Evolutionary conservation across 2,113 vertebrate genomes (phyloP).

Genomic region (Boulengerochromis microlepis): DNA sequence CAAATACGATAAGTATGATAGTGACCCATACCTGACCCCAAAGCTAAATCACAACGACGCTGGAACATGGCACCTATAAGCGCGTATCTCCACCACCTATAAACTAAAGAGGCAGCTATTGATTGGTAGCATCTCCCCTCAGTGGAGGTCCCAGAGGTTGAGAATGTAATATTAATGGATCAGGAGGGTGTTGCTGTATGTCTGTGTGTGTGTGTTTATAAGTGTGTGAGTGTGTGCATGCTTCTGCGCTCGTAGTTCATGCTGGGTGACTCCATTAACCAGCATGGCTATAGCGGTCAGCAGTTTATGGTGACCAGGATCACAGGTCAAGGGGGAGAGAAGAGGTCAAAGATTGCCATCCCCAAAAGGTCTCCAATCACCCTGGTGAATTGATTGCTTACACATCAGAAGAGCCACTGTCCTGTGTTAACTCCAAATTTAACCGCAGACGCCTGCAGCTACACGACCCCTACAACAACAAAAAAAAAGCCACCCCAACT

Average conservation of each 20-base stretch:
- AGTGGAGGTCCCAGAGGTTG: constrained; percentile 36
- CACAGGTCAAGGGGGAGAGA: constrained; percentile 54
- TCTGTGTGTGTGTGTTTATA: constrained; percentile 1
- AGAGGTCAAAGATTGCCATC: constrained; percentile 60
- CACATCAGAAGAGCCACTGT: constrained; percentile 52
- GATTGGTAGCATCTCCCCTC: constrained; percentile 56
- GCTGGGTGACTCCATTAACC: constrained; percentile 43
- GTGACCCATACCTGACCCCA: constrained; percentile 51
- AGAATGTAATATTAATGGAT: constrained; percentile 65
- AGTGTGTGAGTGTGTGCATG: not conserved
- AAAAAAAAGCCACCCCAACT: not conserved
- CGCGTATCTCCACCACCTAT: constrained; percentile 52
- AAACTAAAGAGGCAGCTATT: constrained; percentile 76
- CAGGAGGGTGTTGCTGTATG: constrained; percentile 3
- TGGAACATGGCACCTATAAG: constrained; percentile 46
- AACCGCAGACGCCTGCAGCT: not conserved
- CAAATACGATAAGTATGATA: constrained; percentile 36
- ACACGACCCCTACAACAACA: not conserved
- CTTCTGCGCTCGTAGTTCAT: not conserved
- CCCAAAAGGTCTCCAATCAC: constrained; percentile 61
- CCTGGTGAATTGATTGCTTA: constrained; percentile 62
- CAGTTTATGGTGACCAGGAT: constrained; percentile 58
- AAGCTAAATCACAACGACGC: constrained; percentile 66
- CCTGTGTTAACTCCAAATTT: constrained; percentile 52
- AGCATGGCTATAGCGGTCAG: constrained; percentile 33